These are phyloP conservation scores for Melanotaenia duboulayi DNA, from an alignment of 2,113 vertebrate species.

Conservation along the genomic window DNA sequence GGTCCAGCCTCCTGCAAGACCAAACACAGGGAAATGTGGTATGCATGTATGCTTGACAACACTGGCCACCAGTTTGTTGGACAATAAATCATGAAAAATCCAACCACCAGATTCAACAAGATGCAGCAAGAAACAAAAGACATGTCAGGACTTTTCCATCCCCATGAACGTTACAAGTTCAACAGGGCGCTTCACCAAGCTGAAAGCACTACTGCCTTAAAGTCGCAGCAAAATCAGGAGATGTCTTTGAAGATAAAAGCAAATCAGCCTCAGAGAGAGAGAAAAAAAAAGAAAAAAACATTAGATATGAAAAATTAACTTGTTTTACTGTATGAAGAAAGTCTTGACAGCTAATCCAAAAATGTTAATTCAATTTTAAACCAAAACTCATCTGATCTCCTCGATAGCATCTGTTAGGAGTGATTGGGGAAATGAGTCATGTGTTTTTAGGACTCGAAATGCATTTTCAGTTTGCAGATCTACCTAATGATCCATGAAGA, in stretches of 20 bases:
- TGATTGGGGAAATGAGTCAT: no score
- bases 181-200: background rate
- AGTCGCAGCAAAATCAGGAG: no score
- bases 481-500: no score
- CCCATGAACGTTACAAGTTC: background rate
- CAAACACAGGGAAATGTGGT: constrained; percentile 12
- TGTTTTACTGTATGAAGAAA: constrained; percentile 1
- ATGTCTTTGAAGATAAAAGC: no score
- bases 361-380: constrained; percentile 11
- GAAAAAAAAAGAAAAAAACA: no score
- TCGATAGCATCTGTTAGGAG: no score
- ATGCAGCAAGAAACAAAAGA: background rate
- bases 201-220: background rate
- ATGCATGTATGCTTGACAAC: background rate
- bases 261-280: no score
- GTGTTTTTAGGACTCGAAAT: background rate
- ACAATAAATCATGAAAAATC: background rate
- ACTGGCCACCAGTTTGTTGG: background rate
- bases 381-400: constrained; percentile 1
- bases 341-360: background rate
- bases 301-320: background rate
- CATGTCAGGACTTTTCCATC: background rate
- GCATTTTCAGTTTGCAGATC: background rate
- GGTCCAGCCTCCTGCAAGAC: constrained; percentile 88
- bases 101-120: background rate